phyloP scores from a whole-genome alignment of 1,140 invertebrate genomes.

The Hirudo medicinalis region DNA sequence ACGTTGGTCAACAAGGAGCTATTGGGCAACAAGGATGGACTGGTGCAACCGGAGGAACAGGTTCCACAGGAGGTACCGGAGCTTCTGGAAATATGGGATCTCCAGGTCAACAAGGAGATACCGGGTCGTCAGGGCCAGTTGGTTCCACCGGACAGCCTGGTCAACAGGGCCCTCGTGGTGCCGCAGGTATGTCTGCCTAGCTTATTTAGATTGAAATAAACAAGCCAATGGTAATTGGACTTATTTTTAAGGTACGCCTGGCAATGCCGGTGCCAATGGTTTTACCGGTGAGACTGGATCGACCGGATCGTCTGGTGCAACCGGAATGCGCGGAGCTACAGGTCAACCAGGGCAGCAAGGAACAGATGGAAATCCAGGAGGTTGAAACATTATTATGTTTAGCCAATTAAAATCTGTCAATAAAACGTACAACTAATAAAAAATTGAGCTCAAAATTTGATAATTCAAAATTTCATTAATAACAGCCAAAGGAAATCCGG shows the following conservation, averaged over 20 bases:
- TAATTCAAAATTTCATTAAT: no score
- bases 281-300: background rate
- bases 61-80: slow-evolving; percentile 11
- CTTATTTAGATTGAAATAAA: background rate
- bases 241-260: background rate
- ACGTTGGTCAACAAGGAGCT: slow-evolving; percentile 57
- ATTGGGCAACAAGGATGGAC: background rate
- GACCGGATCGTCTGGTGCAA: background rate
- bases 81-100: background rate
- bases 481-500: no score
- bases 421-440: no score
- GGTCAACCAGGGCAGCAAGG: background rate
- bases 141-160: background rate
- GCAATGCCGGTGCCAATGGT: background rate
- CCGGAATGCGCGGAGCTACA: background rate
- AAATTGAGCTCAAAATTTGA: no score
- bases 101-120: background rate
- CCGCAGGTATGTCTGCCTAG: background rate
- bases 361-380: background rate
- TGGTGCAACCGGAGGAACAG: slow-evolving; percentile 10
- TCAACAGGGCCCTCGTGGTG: background rate
- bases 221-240: background rate
- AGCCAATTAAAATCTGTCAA: no score
- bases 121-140: background rate
- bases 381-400: no score